A percentile compares a stretch with the other conserved stretches of the same genome.
phyloP scores from a whole-genome alignment of 2,888 invertebrate species.

The Neoitamus cyanurus region DNA sequence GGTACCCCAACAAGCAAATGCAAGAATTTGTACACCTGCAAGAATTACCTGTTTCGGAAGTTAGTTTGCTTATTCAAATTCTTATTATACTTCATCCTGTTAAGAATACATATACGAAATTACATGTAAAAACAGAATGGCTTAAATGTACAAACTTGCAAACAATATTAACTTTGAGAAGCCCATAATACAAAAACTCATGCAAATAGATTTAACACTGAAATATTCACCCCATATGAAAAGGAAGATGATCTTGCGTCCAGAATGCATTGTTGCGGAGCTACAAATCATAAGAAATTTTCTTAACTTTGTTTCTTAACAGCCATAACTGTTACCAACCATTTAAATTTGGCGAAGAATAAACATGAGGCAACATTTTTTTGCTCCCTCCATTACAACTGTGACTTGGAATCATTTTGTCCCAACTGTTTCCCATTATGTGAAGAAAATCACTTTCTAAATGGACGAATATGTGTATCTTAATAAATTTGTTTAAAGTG shows the following conservation, averaged over 20 bases:
- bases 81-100: background rate
- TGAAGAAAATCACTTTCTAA: background rate
- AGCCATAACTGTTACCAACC: conserved; percentile 58
- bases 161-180: background rate
- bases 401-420: conserved; percentile 56
- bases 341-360: conserved; percentile 62
- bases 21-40: background rate
- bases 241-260: conserved; percentile 64
- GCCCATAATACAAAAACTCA: conserved; percentile 12
- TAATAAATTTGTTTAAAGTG: background rate
- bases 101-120: background rate
- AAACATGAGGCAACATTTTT: conserved; percentile 59
- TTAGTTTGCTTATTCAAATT: background rate
- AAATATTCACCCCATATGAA: conserved; percentile 62
- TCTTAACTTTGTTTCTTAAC: background rate
- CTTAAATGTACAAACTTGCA: background rate
- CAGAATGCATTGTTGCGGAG: conserved; percentile 55
- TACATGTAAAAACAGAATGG: background rate
- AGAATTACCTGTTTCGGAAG: background rate
- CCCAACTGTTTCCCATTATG: conserved; percentile 62
- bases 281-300: conserved; percentile 44
- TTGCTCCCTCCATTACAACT: background rate
- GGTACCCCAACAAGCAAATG: no score
- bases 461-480: background rate
- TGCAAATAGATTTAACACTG: conserved; percentile 33